Base-by-base conservation (phyloP, 2,797 vertebrate species). In the Miichthys miiuy region DNA sequence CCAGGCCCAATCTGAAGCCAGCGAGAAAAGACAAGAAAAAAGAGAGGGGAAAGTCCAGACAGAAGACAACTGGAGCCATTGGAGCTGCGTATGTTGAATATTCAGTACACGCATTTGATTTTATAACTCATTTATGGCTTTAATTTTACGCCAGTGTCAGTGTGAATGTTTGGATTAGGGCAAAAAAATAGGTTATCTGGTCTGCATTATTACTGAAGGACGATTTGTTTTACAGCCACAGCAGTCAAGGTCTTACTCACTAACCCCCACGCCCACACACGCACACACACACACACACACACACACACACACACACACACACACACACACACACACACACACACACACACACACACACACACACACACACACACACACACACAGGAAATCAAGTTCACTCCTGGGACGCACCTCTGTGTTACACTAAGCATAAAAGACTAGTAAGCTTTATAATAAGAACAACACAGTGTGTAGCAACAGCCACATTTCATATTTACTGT, bases 21-120 rank as follows among this genome's bases (percentile, higher is more conserved):
- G 38, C 77, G 41, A 92, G 85, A 85, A 93, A 90, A 87, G 87
- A 74, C 80, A 93, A 88, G 86, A 94, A 94, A 79, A 93, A 86
- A 61, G 81, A 86, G 68, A 83, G 78, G 48, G 90, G 88, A 60
- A 94, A 92, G 89, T 87, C 90, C 80, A 92, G 86, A 79, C 88
- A 87, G 83, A 94, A 87, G 88, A 93, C 92, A 67, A 69, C 61
- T 30, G 87, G 81, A 83, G 80, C 57, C 71, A 52, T 77, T 81
- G 87, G 83, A 85, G 77, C 76, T 56, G 74, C 5, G 95, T 96
- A 94, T 18, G 95, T 91, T 78, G 5, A 86, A 58, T 44, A 42
- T 73, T 83, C 25, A 77, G 1, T 16, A 11, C 41, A 50, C 18
- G 18, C 5, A 9, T 65, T 21, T n/a, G 2, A 57, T 41, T 8